Percentiles rank a stretch among this genome's conserved stretches.
phyloP scores from a whole-genome alignment of 2,113 vertebrate genomes.

The Poecilia latipinna region DNA sequence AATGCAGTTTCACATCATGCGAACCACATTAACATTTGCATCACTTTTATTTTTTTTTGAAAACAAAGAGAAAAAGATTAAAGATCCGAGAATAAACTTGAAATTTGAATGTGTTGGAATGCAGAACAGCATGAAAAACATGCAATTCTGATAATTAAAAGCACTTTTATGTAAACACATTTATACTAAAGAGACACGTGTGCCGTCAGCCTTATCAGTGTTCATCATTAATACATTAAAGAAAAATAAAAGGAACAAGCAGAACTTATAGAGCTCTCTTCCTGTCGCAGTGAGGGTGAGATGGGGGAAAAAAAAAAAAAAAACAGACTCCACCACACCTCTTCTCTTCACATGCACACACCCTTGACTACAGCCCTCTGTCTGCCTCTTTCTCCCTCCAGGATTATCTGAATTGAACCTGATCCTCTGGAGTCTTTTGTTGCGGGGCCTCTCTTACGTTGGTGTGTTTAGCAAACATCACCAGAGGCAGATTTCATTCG shows the following conservation, averaged over 20 bases:
- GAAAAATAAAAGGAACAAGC: background rate
- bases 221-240: background rate
- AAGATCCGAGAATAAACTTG: background rate
- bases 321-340: slow-evolving; percentile 49
- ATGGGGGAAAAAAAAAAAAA: slow-evolving; percentile 61
- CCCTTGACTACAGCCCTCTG: slow-evolving; percentile 34
- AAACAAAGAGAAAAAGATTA: background rate
- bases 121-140: background rate
- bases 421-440: slow-evolving; percentile 74
- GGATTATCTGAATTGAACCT: slow-evolving; percentile 75
- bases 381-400: slow-evolving; percentile 39
- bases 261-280: slow-evolving; percentile 25
- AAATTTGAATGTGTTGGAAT: background rate
- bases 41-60: background rate
- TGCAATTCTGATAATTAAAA: background rate
- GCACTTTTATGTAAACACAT: background rate
- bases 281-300: slow-evolving; percentile 60
- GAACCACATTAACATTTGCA: slow-evolving; percentile 5
- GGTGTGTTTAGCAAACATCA: slow-evolving; percentile 72
- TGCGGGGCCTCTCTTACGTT: slow-evolving; percentile 52
- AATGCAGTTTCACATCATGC: background rate
- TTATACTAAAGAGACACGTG: background rate
- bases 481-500: slow-evolving; percentile 60
- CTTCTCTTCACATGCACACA: slow-evolving; percentile 33
- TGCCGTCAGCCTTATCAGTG: slow-evolving; percentile 14